Percentiles rank a stretch among this genome's conserved stretches.
phyloP scores from a whole-genome alignment of 23 tunicate species.

The Clavelina lepadiformis region DNA sequence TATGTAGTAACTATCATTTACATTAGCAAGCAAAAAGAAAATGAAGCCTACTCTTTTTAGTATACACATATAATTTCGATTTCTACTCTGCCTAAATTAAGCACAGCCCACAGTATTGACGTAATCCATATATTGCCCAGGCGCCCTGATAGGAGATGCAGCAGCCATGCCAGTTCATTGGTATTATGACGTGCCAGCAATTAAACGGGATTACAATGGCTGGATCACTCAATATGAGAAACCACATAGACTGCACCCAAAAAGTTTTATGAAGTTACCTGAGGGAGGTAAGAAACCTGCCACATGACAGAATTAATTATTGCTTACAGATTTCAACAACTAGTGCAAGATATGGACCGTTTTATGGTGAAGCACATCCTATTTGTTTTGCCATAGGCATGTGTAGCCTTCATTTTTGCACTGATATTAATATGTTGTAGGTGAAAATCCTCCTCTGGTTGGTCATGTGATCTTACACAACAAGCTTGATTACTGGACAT shows the following conservation, averaged over 20 bases:
- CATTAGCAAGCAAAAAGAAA: no score
- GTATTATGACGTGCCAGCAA: slow-evolving; percentile 23
- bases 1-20: no score
- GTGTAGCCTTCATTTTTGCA: no score
- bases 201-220: slow-evolving; percentile 31
- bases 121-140: slow-evolving; percentile 4
- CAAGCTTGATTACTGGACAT: slow-evolving; percentile 31
- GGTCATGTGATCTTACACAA: slow-evolving; percentile 34
- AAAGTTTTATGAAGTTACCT: neutral
- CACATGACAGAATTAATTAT: neutral
- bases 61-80: no score
- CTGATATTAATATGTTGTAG: no score
- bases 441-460: slow-evolving; percentile 13
- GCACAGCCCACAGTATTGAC: no score
- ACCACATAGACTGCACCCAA: slow-evolving; percentile 20
- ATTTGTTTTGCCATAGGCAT: no score
- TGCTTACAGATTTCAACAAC: neutral
- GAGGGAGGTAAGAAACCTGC: neutral
- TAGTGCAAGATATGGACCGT: neutral
- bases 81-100: no score
- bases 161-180: slow-evolving; percentile 49
- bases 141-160: slow-evolving; percentile 26
- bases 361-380: no score
- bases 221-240: slow-evolving; percentile 31
- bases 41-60: no score